A percentile compares a stretch with the other conserved stretches of the same genome.
These are phyloP conservation scores for Halcyon senegalensis DNA, from an alignment of 2,113 vertebrate species.

Conservation along the genomic window DNA sequence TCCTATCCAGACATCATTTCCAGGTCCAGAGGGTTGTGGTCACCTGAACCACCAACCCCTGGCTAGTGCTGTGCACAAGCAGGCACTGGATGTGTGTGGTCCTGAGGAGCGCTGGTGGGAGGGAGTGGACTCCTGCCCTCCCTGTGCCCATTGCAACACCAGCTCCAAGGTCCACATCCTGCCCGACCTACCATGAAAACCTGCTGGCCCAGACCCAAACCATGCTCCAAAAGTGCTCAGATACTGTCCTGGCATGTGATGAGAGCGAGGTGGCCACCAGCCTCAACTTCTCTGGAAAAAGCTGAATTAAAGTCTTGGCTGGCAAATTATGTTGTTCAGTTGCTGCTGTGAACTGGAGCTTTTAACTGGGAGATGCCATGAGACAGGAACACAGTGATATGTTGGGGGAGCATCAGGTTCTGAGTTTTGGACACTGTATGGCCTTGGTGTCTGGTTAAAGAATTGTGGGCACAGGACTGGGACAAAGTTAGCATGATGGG, in stretches of 20 bases:
- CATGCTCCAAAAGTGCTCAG: background rate
- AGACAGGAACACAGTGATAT: background rate
- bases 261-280: background rate
- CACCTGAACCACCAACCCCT: background rate
- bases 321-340: background rate
- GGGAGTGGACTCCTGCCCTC: background rate
- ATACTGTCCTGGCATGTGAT: accelerated
- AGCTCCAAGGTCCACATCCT: background rate
- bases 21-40: background rate
- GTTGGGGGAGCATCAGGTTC: background rate
- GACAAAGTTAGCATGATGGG: background rate
- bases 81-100: accelerated
- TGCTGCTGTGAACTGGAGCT: background rate
- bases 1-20: background rate
- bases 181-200: background rate
- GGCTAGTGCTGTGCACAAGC: background rate
- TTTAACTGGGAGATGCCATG: background rate
- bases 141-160: background rate
- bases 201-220: background rate
- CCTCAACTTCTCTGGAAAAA: background rate
- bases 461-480: background rate
- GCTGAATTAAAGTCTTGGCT: background rate
- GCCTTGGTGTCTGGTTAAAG: background rate
- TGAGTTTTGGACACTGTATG: too few relatives aligned
- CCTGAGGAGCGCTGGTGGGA: background rate